Conservation (phyloP, 2,888 invertebrate species). For the Hyppa rectilinea region DNA sequence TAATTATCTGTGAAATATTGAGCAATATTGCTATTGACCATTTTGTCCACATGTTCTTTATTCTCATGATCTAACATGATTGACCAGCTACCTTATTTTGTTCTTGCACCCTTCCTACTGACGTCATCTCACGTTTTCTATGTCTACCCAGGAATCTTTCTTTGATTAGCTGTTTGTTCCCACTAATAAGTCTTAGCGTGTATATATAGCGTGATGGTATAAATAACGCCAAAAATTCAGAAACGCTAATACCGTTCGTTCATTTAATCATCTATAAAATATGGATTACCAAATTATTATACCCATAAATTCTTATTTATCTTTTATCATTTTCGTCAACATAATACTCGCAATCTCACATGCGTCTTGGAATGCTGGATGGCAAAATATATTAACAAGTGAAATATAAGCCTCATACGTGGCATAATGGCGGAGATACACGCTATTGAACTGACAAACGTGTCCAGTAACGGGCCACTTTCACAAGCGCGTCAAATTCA, state of each 20-base stretch:
- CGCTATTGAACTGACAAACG: conserved; percentile 10
- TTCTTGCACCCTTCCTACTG: background rate
- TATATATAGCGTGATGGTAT: too few relatives aligned
- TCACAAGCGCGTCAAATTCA: background rate
- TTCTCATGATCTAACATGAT: background rate
- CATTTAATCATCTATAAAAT: too few relatives aligned
- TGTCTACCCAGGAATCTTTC: too few relatives aligned
- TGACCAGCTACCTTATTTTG: background rate
- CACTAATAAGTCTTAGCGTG: too few relatives aligned
- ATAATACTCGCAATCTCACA: background rate
- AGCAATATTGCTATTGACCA: background rate
- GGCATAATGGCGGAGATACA: background rate
- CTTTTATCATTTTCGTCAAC: background rate
- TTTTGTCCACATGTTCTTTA: background rate
- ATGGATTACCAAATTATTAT: too few relatives aligned
- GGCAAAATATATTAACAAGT: conserved; percentile 5
- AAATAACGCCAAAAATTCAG: too few relatives aligned
- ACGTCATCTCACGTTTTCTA: background rate
- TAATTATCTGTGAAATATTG: background rate
- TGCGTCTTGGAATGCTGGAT: background rate
- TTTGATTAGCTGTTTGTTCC: too few relatives aligned
- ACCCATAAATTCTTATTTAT: background rate
- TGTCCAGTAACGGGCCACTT: background rate
- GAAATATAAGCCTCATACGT: background rate
- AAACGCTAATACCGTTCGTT: too few relatives aligned